These are phyloP conservation scores for Zapornia atra DNA, from an alignment of 2,113 vertebrate species.

Conservation along the genomic window DNA sequence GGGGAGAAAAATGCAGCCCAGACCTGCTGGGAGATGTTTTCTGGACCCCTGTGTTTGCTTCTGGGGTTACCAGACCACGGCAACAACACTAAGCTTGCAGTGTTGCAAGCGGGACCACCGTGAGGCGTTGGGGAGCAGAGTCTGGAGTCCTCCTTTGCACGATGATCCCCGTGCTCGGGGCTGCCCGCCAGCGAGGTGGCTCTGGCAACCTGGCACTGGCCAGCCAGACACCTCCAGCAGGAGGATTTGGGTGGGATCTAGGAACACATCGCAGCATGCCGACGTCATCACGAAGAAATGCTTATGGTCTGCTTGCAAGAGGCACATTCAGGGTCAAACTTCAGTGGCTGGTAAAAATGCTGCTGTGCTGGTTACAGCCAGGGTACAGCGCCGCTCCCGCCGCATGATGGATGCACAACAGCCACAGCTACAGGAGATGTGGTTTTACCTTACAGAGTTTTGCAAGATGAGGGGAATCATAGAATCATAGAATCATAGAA, in stretches of 20 bases:
- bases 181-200: not conserved
- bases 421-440: not conserved
- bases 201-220: not conserved
- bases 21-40: not conserved
- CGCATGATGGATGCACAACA: not conserved
- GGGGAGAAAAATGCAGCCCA: not conserved
- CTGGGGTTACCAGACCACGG: not conserved
- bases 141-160: not conserved
- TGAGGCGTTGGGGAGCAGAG: not conserved
- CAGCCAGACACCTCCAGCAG: not conserved
- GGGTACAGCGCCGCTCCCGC: not conserved
- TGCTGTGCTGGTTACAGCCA: fast-evolving
- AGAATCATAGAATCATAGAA: no score
- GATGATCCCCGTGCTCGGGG: not conserved
- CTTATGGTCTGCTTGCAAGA: not conserved
- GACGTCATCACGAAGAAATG: not conserved
- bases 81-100: not conserved
- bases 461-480: not conserved
- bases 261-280: fast-evolving
- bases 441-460: not conserved
- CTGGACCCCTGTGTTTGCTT: not conserved
- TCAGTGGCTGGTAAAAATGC: not conserved
- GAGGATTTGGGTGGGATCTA: not conserved
- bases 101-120: not conserved
- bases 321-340: not conserved